phyloP scores from a whole-genome alignment of 2,888 invertebrate species.

The Parnassius orleans region DNA sequence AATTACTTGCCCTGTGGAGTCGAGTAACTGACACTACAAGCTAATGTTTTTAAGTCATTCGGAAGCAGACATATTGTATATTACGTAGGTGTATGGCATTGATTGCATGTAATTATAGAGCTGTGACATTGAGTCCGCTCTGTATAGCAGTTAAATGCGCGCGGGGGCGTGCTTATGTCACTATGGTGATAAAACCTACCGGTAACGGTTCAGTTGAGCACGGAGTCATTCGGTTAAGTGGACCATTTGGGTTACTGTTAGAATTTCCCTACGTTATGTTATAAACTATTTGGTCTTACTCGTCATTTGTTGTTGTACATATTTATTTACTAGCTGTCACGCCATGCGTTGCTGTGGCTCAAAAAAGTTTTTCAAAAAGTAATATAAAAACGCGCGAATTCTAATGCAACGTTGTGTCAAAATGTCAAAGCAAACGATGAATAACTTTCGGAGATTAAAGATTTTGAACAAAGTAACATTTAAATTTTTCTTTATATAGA shows the following conservation, averaged over 20 bases:
- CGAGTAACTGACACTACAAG: too few species aligned
- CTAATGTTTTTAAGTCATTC: not conserved
- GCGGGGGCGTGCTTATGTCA: conserved; percentile 45
- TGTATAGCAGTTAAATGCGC: conserved; percentile 2
- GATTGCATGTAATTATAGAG: conserved; percentile 26
- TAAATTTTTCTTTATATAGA: too few species aligned
- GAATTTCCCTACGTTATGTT: conserved; percentile 16
- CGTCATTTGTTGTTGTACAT: too few species aligned
- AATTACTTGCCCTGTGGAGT: too few species aligned
- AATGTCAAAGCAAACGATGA: too few species aligned
- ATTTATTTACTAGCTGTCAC: too few species aligned
- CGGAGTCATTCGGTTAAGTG: conserved; percentile 34
- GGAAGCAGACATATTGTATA: conserved; percentile 6
- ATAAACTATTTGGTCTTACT: not conserved
- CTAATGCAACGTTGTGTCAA: too few species aligned
- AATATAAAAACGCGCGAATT: too few species aligned
- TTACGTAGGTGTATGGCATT: conserved; percentile 18
- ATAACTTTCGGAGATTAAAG: too few species aligned
- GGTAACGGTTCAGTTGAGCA: conserved; percentile 41
- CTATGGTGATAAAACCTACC: conserved; percentile 31
- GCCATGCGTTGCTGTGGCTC: too few species aligned
- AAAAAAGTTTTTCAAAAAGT: too few species aligned
- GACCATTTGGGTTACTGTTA: conserved; percentile 37
- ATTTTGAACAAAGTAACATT: too few species aligned
- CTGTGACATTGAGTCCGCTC: conserved; percentile 34